These are phyloP conservation scores for Oxystoma pomonae DNA, from an alignment of 2,888 invertebrate genomes.

Conservation along the genomic window DNA sequence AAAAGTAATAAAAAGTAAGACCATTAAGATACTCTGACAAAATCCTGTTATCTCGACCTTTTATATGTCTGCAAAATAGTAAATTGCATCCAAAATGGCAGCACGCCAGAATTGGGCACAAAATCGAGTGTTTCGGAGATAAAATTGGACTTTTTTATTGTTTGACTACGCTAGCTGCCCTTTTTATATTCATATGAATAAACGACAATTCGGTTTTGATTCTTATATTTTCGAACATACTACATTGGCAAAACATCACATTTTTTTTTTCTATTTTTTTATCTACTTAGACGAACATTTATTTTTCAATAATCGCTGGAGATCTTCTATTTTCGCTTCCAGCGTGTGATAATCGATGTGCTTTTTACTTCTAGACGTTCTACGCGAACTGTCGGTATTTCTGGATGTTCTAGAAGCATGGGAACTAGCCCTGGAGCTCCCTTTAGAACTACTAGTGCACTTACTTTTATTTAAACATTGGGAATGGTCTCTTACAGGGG, in stretches of 20 bases:
- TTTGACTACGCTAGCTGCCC: neutral
- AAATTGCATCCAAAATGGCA: neutral
- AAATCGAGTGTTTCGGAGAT: neutral
- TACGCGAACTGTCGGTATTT: slow-evolving; percentile 10
- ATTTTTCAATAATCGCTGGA: slow-evolving; percentile 44
- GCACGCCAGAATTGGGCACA: neutral
- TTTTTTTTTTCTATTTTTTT: neutral
- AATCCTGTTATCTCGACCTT: neutral
- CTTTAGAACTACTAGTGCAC: slow-evolving; percentile 25
- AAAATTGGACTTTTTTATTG: neutral
- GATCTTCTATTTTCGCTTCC: slow-evolving; percentile 44
- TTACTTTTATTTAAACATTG: neutral
- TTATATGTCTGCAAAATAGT: neutral
- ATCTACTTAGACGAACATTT: slow-evolving; percentile 23
- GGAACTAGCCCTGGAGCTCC: slow-evolving; percentile 17
- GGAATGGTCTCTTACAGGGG: neutral
- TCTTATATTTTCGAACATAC: neutral
- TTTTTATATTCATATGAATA: neutral
- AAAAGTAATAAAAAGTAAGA: too few relatives aligned
- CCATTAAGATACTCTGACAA: too few relatives aligned
- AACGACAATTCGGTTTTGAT: neutral
- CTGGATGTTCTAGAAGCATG: neutral
- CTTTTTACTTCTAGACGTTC: slow-evolving; percentile 28
- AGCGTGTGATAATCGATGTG: slow-evolving; percentile 44
- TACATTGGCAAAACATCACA: neutral